phyloP scores from a whole-genome alignment of 2,113 vertebrate species.

The Spea multiplicata region DNA sequence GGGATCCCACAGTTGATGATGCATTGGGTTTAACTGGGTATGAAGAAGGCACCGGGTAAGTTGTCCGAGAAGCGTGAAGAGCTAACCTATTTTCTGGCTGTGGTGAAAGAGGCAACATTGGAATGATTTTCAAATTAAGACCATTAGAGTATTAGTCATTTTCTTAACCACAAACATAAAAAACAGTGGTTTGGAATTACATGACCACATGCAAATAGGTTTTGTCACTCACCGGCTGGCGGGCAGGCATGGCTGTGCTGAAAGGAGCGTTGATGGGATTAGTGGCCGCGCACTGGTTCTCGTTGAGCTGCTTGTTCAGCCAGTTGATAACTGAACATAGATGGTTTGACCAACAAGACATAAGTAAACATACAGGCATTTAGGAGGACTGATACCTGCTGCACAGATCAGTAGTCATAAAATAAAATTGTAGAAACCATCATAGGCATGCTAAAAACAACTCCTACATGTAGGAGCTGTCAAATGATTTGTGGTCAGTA shows the following conservation, averaged over 20 bases:
- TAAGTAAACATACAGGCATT: not conserved
- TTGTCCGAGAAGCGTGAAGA: slow-evolving; percentile 59
- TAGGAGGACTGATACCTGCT: no score
- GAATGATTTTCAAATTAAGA: no score
- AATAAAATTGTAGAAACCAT: no score
- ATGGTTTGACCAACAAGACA: not conserved
- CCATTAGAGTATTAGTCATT: no score
- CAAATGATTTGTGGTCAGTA: no score
- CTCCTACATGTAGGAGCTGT: no score
- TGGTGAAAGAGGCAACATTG: not conserved
- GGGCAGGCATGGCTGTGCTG: slow-evolving; percentile 62
- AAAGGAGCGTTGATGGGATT: slow-evolving; percentile 47
- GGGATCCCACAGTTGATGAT: slow-evolving; percentile 51
- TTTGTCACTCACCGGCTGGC: slow-evolving; percentile 59
- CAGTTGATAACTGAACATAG: slow-evolving; percentile 83
- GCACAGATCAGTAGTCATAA: no score
- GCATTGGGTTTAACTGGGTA: slow-evolving; percentile 66
- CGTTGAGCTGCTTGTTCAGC: slow-evolving; percentile 95
- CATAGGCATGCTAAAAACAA: no score
- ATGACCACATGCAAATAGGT: not conserved
- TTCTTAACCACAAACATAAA: no score
- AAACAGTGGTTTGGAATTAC: no score
- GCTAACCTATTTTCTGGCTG: slow-evolving; percentile 67
- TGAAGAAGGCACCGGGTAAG: slow-evolving; percentile 68
- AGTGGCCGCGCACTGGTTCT: slow-evolving; percentile 76